Evolutionary conservation across 2,888 invertebrate species (phyloP), one percentile per base, ranked within the genome.

Genomic region (Seira ritae): DNA sequence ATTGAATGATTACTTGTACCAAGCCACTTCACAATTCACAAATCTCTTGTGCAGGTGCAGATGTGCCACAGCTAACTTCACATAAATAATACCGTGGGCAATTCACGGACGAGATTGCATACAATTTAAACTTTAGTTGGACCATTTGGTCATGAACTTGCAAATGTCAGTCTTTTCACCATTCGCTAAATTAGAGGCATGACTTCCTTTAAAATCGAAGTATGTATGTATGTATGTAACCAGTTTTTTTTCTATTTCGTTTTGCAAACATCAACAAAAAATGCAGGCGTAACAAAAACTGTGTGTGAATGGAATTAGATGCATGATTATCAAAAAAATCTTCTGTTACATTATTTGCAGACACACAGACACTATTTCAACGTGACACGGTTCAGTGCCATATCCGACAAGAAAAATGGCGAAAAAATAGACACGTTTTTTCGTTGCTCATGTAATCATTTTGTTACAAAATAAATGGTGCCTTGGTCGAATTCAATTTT

Each of bases 131-230:
- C n/a, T n/a, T 31, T 31, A 4, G 31, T 31, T 31, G 17, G 17
- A 17, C 55, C 55, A 55, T 55, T 55, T 55, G 55, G 55, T 55
- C 55, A 55, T 55, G 55, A 55, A 55, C 55, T 55, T 55, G 55
- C 12, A 55, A 55, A 55, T 55, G 55, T 55, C 55, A 8, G 31
- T 31, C 31, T 55, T 55, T 55, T 55, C 55, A 55, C 3, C 55
- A 55, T 12, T n/a, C 55, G 15, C 17, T 55, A 55, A 55, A 55
- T 55, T 55, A 12, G 15, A 55, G 15, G 55, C 55, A 55, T 55
- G 55, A 55, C 55, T 55, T 55, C 55, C 55, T 55, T 55, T 8
- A 55, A 55, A 55, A 55, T 55, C 15, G 17, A 55, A 55, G 55
- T 17, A 31, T 8, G n/a, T n/a, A n/a, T n/a, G n/a, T n/a, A n/a